Base-by-base conservation (phyloP, 1,140 invertebrate genomes). In the Anoplolepis gracilipes region DNA sequence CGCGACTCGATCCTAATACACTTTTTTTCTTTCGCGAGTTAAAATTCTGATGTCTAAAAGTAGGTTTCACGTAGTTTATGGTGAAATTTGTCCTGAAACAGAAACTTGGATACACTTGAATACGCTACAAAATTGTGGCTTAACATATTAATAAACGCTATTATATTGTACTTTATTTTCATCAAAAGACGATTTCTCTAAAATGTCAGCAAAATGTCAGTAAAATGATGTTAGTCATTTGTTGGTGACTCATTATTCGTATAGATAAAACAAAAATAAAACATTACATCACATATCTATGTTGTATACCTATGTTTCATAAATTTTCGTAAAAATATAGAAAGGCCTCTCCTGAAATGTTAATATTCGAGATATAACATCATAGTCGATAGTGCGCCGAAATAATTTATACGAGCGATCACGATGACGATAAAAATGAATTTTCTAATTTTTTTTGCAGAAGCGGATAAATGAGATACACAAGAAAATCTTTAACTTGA, bases 381-480 rank as follows among this genome's bases (percentile, higher is more conserved):
- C 7, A n/a, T 10, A 39, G 28, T 39, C 16, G 25, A 49, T 72
- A 33, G 11, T 10, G 22, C 11, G 55, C n/a, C 3, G 2, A 62
- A 42, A 77, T 42, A 19, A 19, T 36, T 36, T n/a, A 22, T n/a
- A 57, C n/a, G 53, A 75, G 8, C 0, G 3, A 10, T 3, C 13
- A 33, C n/a, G n/a, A 22, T 22, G 13, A 2, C n/a, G n/a, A 36
- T 69, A 57, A 79, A 67, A 53, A 7, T 3, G 4, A 79, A 19
- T n/a, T 8, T 39, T 11, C 30, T 28, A 25, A 79, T 79, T 57
- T 53, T 55, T 79, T 13, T 79, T 79, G 22, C 62, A 79, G 77
- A 28, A 19, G 2, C 22, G 25, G 19, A 39, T 19, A 22, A 49
- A 33, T 25, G 59, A 46, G 61, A 16, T 39, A 22, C 39, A 16